phyloP scores from a whole-genome alignment of 1,140 invertebrate species.

The Acromyrmex heyeri region DNA sequence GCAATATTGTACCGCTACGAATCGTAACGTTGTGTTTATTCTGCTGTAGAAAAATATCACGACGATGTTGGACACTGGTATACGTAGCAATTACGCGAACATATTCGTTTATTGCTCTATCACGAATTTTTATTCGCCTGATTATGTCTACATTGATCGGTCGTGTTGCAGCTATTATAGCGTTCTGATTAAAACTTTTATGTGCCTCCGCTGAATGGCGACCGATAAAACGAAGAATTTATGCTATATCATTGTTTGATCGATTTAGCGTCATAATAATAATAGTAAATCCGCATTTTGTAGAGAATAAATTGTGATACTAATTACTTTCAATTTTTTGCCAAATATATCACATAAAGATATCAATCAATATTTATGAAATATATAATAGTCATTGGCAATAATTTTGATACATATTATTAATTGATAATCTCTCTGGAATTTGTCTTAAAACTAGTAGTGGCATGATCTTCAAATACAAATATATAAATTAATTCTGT shows the following conservation, averaged over 20 bases:
- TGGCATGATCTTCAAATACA: constrained; percentile 36
- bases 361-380: neutral
- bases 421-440: constrained; percentile 44
- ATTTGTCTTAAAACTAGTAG: constrained; percentile 20
- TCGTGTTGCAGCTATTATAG: neutral
- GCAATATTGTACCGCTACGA: constrained; percentile 49
- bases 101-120: constrained; percentile 43
- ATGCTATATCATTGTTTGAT: neutral
- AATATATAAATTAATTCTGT: neutral
- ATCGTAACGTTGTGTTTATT: constrained; percentile 29
- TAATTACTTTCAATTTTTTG: neutral
- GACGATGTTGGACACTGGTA: neutral
- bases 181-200: constrained; percentile 60
- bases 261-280: neutral
- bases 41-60: constrained; percentile 1
- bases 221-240: constrained; percentile 8
- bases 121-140: constrained; percentile 41
- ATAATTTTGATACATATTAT: constrained; percentile 1
- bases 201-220: constrained; percentile 1
- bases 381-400: neutral
- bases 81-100: constrained; percentile 25
- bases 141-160: constrained; percentile 38
- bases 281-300: neutral
- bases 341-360: neutral
- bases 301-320: neutral